A percentile compares a stretch with the other conserved stretches of the same genome.
Evolutionary conservation across 2,888 invertebrate species (phyloP).

Genomic region (Tinea pellionella): DNA sequence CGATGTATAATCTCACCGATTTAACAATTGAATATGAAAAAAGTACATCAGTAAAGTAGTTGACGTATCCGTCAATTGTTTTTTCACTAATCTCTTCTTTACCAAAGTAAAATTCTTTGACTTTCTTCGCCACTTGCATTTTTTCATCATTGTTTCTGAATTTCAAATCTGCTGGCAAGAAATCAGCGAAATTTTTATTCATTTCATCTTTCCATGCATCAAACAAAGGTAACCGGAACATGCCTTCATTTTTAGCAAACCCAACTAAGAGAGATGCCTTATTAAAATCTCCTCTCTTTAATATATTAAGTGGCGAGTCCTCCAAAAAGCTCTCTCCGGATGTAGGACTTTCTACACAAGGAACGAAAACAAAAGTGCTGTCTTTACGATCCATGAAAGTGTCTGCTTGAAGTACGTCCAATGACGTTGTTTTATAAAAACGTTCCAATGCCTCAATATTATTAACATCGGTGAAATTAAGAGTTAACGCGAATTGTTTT

Average conservation of each 20-base stretch:
- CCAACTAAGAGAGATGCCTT: conserved; percentile 12
- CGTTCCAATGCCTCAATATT: conserved; percentile 30
- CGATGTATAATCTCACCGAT: conserved; percentile 2
- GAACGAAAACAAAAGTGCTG: conserved; percentile 13
- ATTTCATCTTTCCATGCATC: conserved; percentile 9
- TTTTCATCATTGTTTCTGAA: conserved; percentile 11
- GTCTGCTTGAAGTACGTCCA: conserved; percentile 23
- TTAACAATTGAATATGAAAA: conserved; percentile 2
- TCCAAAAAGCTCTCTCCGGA: conserved; percentile 12
- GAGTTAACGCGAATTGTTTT: conserved; percentile 27
- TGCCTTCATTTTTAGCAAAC: conserved; percentile 13
- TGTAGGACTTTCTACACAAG: conserved; percentile 12
- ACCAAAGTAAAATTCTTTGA: conserved; percentile 14
- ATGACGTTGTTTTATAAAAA: conserved; percentile 29
- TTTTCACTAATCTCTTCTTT: conserved; percentile 8
- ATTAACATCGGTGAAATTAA: conserved; percentile 26
- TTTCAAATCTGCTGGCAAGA: conserved; percentile 14
- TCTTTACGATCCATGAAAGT: conserved; percentile 12
- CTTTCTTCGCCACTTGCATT: conserved; percentile 2
- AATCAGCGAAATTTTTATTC: conserved; percentile 12
- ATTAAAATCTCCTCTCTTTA: conserved; percentile 14
- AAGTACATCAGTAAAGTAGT: conserved; percentile 29
- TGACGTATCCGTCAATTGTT: neutral
- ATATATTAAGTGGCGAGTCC: conserved; percentile 8
- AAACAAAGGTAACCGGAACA: conserved; percentile 1